Percentiles rank a stretch among this genome's conserved stretches.
These are phyloP conservation scores for Parnassius mnemosyne DNA, from an alignment of 2,888 invertebrate species.

Conservation along the genomic window DNA sequence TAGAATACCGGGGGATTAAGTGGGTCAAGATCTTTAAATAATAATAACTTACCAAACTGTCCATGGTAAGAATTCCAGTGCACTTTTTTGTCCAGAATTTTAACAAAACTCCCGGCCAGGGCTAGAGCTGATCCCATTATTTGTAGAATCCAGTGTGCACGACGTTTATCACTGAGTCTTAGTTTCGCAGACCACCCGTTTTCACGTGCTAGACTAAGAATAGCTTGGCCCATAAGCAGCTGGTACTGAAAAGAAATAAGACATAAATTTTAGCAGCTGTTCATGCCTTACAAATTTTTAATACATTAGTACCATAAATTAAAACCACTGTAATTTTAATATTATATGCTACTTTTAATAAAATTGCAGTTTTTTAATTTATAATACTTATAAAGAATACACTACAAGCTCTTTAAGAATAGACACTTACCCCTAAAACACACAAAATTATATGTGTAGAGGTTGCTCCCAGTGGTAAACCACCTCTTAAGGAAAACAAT, in stretches of 20 bases:
- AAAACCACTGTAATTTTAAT: too few species aligned
- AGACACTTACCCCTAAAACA: constrained; percentile 62
- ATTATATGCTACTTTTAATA: too few species aligned
- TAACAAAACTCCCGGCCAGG: constrained; percentile 54
- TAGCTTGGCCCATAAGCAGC: constrained; percentile 63
- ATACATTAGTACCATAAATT: too few species aligned
- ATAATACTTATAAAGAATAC: too few species aligned
- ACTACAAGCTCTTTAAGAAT: too few species aligned
- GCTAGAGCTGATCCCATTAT: constrained; percentile 57
- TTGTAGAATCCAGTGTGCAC: constrained; percentile 61
- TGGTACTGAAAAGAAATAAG: constrained; percentile 52
- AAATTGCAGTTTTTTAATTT: too few species aligned
- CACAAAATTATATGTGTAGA: constrained; percentile 56
- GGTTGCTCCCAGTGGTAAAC: constrained; percentile 46
- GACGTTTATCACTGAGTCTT: constrained; percentile 53
- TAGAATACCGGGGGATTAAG: too few species aligned
- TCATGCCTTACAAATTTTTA: too few species aligned
- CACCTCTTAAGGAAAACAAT: constrained; percentile 46
- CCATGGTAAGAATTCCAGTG: constrained; percentile 57
- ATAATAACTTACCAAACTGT: constrained; percentile 41
- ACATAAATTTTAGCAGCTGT: background rate
- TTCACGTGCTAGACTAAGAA: constrained; percentile 52
- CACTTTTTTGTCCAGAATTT: constrained; percentile 44
- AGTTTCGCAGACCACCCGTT: constrained; percentile 59
- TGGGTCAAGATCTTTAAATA: too few species aligned